These are phyloP conservation scores for Drosophila oshimai DNA, from an alignment of 1,140 invertebrate genomes.

Conservation along the genomic window DNA sequence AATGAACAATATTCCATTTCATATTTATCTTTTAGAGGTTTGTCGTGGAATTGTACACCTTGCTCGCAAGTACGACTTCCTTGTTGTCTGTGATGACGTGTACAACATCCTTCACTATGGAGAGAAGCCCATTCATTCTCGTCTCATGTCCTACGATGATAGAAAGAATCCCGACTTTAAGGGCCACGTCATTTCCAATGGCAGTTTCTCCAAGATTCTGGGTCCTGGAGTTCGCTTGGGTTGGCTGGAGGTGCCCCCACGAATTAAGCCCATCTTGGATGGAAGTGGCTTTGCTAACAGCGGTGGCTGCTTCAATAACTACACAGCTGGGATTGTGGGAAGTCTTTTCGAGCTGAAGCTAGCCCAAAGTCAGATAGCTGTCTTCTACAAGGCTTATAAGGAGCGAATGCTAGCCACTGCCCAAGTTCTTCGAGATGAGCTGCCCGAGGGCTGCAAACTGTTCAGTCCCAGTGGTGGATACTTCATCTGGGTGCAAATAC, in stretches of 20 bases:
- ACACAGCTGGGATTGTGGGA: conserved; percentile 84
- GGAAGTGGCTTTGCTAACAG: conserved; percentile 84
- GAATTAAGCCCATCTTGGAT: conserved; percentile 82
- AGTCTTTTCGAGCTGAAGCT: conserved; percentile 84
- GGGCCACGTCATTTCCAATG: conserved; percentile 87
- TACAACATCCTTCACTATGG: conserved; percentile 87
- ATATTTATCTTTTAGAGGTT: conserved; percentile 74
- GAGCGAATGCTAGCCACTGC: conserved; percentile 83
- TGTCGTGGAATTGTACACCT: conserved; percentile 84
- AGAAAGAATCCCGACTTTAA: conserved; percentile 79
- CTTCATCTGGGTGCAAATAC: conserved; percentile 85
- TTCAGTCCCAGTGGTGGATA: conserved; percentile 84
- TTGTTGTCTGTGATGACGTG: conserved; percentile 87
- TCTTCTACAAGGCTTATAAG: conserved; percentile 82
- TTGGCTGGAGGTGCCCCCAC: conserved; percentile 86
- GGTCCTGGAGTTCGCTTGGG: conserved; percentile 86
- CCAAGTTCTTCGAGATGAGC: conserved; percentile 74
- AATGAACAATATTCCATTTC: no score
- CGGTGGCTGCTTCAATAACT: conserved; percentile 86
- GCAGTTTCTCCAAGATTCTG: conserved; percentile 88
- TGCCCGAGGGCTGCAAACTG: conserved; percentile 83
- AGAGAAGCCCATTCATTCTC: conserved; percentile 82
- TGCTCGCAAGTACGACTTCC: conserved; percentile 85
- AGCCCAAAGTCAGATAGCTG: conserved; percentile 83
- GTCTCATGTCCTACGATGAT: conserved; percentile 85